These are phyloP conservation scores for Parnassius glacialis DNA, from an alignment of 2,888 invertebrate genomes.

Conservation along the genomic window DNA sequence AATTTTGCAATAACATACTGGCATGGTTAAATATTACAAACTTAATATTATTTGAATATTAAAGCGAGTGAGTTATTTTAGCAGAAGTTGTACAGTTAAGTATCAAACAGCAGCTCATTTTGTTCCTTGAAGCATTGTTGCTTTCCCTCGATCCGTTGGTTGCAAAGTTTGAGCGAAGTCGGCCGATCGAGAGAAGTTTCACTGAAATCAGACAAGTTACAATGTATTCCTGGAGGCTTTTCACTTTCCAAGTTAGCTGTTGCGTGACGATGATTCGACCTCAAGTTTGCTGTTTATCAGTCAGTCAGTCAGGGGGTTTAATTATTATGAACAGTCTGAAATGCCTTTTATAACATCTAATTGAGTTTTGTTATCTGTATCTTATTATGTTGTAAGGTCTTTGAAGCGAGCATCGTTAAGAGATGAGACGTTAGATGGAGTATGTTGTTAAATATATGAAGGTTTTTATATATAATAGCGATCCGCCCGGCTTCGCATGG, in stretches of 20 bases:
- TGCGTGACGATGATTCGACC: constrained; percentile 66
- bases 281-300: constrained; percentile 65
- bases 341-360: constrained; percentile 21
- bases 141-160: constrained; percentile 56
- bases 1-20: no score
- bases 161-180: constrained; percentile 58
- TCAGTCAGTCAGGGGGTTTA: constrained; percentile 50
- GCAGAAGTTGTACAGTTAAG: constrained; percentile 47
- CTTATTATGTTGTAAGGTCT: background rate
- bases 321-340: constrained; percentile 40
- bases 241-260: constrained; percentile 59
- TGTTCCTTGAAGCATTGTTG: constrained; percentile 68
- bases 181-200: constrained; percentile 65
- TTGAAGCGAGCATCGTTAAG: no score
- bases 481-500: no score
- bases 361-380: constrained; percentile 9
- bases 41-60: constrained; percentile 25
- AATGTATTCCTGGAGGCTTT: constrained; percentile 66
- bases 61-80: constrained; percentile 44
- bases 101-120: constrained; percentile 59
- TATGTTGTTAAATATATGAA: no score
- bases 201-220: constrained; percentile 67
- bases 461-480: no score
- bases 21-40: constrained; percentile 38
- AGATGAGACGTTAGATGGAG: no score